Conservation (phyloP, 2,797 vertebrate genomes). For the Adelosebastes latens region DNA sequence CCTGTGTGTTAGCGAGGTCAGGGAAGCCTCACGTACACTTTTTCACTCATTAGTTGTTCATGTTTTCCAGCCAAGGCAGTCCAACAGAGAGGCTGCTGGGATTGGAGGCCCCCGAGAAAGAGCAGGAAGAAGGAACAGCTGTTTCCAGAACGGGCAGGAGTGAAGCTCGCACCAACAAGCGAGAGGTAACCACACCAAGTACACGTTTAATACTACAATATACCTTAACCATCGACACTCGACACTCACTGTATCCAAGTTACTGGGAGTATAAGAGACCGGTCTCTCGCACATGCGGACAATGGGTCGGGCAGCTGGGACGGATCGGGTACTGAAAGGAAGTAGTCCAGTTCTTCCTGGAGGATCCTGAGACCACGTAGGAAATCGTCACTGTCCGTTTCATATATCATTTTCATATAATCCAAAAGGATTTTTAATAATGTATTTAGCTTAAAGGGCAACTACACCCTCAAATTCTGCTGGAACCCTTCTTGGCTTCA, state of each 20-base stretch:
- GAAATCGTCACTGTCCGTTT: no score
- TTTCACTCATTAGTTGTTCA: neutral
- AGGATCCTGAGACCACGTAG: neutral
- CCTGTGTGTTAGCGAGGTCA: neutral
- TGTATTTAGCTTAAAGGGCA: neutral
- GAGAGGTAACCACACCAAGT: conserved; percentile 54
- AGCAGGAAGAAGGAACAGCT: neutral
- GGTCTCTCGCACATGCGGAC: no score
- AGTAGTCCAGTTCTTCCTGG: neutral
- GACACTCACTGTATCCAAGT: neutral
- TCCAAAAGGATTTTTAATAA: neutral
- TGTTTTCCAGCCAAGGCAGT: conserved; percentile 24
- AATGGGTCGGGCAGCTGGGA: no score
- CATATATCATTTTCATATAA: neutral
- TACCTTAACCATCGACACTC: neutral
- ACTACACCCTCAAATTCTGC: no score
- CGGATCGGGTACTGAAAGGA: no score
- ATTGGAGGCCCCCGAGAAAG: conserved; percentile 5
- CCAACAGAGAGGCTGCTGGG: conserved; percentile 36
- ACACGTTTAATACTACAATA: neutral
- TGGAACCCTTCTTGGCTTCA: no score
- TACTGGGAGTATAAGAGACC: neutral
- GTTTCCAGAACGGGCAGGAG: conserved; percentile 52
- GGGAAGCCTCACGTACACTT: neutral
- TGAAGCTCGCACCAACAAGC: conserved; percentile 35